Base-by-base conservation (phyloP, 2,113 vertebrate genomes). In the Takifugu bimaculatus region DNA sequence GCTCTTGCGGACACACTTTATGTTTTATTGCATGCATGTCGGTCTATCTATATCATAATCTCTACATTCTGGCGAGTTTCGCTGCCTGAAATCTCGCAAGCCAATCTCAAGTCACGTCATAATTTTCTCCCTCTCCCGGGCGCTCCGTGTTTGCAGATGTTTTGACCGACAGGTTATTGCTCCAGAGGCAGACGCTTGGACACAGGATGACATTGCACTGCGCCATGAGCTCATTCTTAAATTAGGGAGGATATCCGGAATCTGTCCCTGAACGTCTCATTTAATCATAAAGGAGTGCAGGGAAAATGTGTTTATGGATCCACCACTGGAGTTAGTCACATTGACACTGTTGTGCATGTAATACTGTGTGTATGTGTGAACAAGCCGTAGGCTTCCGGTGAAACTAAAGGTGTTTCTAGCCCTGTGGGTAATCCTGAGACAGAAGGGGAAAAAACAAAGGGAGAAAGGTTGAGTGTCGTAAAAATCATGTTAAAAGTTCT, bases 211-310 rank as follows among this genome's bases (percentile, higher is more conserved):
- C 75, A 85, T 77, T 75, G 76, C 74, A 25, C 70, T 56, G 78
- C 50, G 57, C 81, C 63, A 89, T 89, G 85, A 89, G 78, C 87
- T 89, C 85, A 89, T 87, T 65, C 76, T 81, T 68, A 89, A 87
- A 89, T 89, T 86, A 87, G 87, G 82, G 83, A 87, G 82, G 87
- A 88, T 85, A 87, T 88, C 87, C 87, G 83, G 87, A 83, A 86
- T 88, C 61, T 58, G 77, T 83, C 78, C 75, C 72, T 79, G 72
- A 74, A 81, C 52, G 78, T 87, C 81, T 81, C 67, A 77, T 87
- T 82, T 83, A 88, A 83, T 88, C 87, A 85, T 54, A 53, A 48
- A 71, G 83, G 85, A 39, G 82, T 27, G 80, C 83, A 80, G 78
- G 58, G 55, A 13, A 75, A 75, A 74, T 14, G 57, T 78, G 73